Conservation (phyloP, 2,888 invertebrate genomes). For the Sesamia inferens region DNA sequence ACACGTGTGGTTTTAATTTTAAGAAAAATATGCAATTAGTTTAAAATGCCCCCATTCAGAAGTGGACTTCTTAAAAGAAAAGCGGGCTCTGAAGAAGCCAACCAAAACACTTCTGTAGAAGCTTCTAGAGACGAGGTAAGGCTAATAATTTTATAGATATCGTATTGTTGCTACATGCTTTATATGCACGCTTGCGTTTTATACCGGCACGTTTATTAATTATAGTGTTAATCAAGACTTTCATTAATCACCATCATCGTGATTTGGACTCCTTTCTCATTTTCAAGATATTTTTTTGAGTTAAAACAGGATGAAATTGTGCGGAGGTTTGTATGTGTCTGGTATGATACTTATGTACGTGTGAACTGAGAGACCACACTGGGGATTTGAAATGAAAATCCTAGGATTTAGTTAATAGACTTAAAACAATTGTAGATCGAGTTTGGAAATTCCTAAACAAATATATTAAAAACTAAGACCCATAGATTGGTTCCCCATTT, state of each 20-base stretch:
- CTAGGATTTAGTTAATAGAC: too few species aligned
- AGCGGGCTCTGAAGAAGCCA: constrained; percentile 64
- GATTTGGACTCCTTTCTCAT: neutral
- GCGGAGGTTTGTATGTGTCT: neutral
- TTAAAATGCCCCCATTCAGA: constrained; percentile 84
- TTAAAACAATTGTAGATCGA: too few species aligned
- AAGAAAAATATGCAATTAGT: constrained; percentile 13
- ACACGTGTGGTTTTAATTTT: constrained; percentile 52
- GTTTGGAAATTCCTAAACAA: too few species aligned
- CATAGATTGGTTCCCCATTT: too few species aligned
- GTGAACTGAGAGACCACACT: too few species aligned
- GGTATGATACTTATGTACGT: too few species aligned
- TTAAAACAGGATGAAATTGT: neutral
- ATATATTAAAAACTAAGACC: too few species aligned
- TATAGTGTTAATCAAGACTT: neutral
- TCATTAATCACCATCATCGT: neutral
- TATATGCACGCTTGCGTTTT: neutral
- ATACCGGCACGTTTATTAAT: too few species aligned
- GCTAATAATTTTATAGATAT: constrained; percentile 30
- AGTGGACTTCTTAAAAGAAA: constrained; percentile 83
- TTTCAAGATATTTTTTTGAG: neutral
- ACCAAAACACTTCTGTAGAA: constrained; percentile 49
- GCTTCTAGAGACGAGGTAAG: constrained; percentile 66
- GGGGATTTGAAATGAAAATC: too few species aligned
- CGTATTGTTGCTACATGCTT: constrained; percentile 23